Percentiles rank a stretch among this genome's conserved stretches.
Evolutionary conservation across 53 echinoderm and acorn worm species (phyloP).

Genomic region (Echinometra lucunter): DNA sequence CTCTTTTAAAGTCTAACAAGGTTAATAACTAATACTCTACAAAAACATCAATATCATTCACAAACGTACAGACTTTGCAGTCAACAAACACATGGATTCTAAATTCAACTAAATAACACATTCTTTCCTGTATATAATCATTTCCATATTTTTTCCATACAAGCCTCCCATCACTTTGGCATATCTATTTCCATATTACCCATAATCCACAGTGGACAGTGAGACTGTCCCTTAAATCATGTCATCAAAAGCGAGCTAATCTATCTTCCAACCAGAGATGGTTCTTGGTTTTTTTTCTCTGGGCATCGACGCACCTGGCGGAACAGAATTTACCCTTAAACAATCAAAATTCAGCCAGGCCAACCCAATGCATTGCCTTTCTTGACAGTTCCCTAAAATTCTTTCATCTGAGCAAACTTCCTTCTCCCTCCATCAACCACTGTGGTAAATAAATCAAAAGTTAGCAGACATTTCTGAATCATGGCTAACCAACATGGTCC

Average conservation of each 20-base stretch:
- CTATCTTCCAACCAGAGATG: not conserved
- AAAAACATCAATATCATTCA: constrained; percentile 59
- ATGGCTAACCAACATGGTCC: constrained; percentile 7
- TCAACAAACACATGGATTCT: constrained; percentile 44
- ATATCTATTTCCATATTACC: not conserved
- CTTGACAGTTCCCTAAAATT: not conserved
- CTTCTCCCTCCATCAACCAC: not conserved
- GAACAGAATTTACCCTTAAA: not conserved
- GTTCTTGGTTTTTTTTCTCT: not conserved
- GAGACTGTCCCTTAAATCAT: not conserved
- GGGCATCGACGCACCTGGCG: not conserved
- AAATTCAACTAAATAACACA: constrained; percentile 55
- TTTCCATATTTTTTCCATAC: not conserved
- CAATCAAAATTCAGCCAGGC: not conserved
- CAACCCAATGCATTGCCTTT: not conserved
- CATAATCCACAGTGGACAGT: constrained; percentile 16
- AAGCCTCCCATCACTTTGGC: not conserved
- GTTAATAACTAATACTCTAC: constrained; percentile 43
- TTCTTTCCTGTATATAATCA: constrained; percentile 10
- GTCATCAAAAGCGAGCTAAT: constrained; percentile 12
- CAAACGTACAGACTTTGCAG: constrained; percentile 20
- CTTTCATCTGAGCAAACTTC: not conserved
- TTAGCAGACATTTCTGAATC: constrained; percentile 6
- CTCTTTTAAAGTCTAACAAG: not conserved
- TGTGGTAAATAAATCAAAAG: constrained; percentile 61